These are phyloP conservation scores for Bucco capensis DNA, from an alignment of 2,113 vertebrate species.

Conservation along the genomic window DNA sequence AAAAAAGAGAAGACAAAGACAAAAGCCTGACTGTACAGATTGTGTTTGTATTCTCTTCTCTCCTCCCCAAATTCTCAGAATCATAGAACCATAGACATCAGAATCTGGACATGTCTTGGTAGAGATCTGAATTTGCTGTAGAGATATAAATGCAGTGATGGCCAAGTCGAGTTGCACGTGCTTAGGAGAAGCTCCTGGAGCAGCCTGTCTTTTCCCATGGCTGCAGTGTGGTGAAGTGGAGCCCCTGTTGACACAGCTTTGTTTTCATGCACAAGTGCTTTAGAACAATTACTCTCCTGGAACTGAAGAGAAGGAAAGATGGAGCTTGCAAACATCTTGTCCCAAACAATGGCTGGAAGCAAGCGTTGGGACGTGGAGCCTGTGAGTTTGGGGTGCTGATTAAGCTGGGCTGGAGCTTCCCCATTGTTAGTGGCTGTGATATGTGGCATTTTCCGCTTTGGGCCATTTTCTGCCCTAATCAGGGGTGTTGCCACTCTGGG, in stretches of 20 bases:
- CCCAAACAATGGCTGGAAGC: not conserved
- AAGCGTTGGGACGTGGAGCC: fast-evolving
- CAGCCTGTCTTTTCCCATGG: not conserved
- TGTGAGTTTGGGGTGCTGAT: not conserved
- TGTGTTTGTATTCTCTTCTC: too few species aligned
- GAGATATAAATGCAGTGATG: too few species aligned
- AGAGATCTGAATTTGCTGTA: not conserved
- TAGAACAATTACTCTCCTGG: not conserved
- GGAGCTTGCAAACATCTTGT: not conserved
- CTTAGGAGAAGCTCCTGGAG: not conserved
- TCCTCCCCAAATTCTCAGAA: too few species aligned
- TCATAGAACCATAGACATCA: too few species aligned
- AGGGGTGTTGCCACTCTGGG: not conserved
- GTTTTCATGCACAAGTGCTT: conserved; percentile 33
- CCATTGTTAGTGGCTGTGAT: fast-evolving
- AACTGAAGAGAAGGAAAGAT: not conserved
- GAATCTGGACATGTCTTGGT: too few species aligned
- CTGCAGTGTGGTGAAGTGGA: not conserved
- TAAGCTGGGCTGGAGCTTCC: not conserved
- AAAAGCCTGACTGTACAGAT: too few species aligned
- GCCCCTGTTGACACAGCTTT: not conserved
- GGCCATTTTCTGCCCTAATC: not conserved
- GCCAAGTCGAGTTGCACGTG: fast-evolving
- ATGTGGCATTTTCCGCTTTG: not conserved
- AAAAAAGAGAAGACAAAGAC: too few species aligned